These are phyloP conservation scores for Drosophila kurseongensis DNA, from an alignment of 1,140 invertebrate species.

Conservation along the genomic window DNA sequence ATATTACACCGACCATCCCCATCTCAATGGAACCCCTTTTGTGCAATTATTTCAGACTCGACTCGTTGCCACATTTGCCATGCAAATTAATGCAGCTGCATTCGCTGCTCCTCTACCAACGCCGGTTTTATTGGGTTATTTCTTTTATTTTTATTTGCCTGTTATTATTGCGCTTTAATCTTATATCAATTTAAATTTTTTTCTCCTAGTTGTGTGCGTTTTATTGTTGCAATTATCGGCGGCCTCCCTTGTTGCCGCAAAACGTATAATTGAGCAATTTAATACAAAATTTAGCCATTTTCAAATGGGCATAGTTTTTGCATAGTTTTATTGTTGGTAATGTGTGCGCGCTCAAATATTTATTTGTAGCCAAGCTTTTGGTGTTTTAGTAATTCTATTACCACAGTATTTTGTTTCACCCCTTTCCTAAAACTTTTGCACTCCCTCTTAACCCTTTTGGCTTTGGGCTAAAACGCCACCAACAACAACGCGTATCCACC, in stretches of 20 bases:
- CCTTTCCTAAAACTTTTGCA: constrained; percentile 26
- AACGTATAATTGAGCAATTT: constrained; percentile 47
- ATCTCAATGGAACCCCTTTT: constrained; percentile 20
- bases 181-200: constrained; percentile 29
- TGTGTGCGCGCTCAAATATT: constrained; percentile 57
- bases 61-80: constrained; percentile 44
- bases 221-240: constrained; percentile 40
- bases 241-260: constrained; percentile 1
- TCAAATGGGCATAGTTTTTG: constrained; percentile 3
- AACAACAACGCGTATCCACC: constrained; percentile 13
- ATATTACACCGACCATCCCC: constrained; percentile 11
- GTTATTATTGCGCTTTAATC: constrained; percentile 44
- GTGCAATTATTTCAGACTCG: constrained; percentile 39
- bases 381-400: constrained; percentile 74
- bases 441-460: background rate
- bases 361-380: constrained; percentile 59
- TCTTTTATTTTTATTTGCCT: constrained; percentile 31
- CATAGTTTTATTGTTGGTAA: background rate
- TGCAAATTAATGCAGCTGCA: constrained; percentile 58
- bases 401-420: constrained; percentile 45
- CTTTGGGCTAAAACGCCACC: constrained; percentile 23
- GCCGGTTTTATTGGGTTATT: constrained; percentile 5
- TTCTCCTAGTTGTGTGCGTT: constrained; percentile 9
- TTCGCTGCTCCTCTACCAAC: background rate
- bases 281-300: constrained; percentile 43